These are phyloP conservation scores for Phenacoccus solenopsis DNA, from an alignment of 1,140 invertebrate genomes.

Conservation along the genomic window DNA sequence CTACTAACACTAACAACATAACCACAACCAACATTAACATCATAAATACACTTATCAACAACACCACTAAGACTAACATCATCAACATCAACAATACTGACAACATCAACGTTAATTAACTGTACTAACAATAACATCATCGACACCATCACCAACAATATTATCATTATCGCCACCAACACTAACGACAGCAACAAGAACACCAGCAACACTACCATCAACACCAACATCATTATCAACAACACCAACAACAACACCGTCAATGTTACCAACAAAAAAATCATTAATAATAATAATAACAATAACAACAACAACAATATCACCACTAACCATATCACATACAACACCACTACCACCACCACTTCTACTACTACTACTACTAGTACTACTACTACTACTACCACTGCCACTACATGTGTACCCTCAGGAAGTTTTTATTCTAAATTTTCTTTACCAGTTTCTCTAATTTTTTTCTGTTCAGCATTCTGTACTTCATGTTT, in stretches of 20 bases:
- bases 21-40: too few relatives aligned
- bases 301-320: neutral
- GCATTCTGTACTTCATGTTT: too few relatives aligned
- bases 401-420: too few relatives aligned
- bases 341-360: neutral
- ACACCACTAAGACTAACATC: neutral
- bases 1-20: too few relatives aligned
- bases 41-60: too few relatives aligned
- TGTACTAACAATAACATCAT: neutral
- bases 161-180: neutral
- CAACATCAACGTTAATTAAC: neutral
- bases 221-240: neutral
- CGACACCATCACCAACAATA: neutral
- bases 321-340: neutral
- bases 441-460: too few relatives aligned
- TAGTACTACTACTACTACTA: too few relatives aligned
- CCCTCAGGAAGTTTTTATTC: too few relatives aligned
- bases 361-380: too few relatives aligned
- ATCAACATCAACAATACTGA: neutral
- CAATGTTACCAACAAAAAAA: neutral
- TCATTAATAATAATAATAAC: neutral
- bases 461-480: too few relatives aligned
- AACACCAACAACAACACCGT: neutral
- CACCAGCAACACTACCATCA: neutral
- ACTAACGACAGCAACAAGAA: neutral